Evolutionary conservation across 2,797 vertebrate species (phyloP).

Genomic region (Antennarius maculatus): DNA sequence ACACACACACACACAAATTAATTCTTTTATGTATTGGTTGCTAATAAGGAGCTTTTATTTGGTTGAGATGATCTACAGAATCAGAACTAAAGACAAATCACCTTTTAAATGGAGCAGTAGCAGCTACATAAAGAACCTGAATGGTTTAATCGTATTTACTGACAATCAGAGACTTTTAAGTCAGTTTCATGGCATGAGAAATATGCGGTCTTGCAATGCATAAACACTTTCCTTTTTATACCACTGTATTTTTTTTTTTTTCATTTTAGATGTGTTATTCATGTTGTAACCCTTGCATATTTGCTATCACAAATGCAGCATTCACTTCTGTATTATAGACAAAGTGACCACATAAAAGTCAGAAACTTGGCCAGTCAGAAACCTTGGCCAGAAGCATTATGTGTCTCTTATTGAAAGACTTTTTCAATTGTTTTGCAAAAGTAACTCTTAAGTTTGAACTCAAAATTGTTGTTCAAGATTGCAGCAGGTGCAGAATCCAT

Average conservation of each 20-base stretch:
- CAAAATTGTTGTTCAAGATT: not conserved
- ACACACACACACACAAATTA: not conserved
- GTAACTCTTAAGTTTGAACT: slow-evolving; percentile 1
- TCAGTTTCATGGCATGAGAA: not conserved
- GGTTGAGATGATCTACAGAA: slow-evolving; percentile 10
- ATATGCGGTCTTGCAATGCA: no score
- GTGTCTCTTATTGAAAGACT: slow-evolving; percentile 10
- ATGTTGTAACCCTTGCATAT: not conserved
- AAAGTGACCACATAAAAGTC: not conserved
- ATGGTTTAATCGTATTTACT: slow-evolving; percentile 1
- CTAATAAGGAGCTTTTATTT: not conserved
- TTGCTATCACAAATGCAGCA: slow-evolving; percentile 15
- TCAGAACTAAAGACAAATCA: slow-evolving; percentile 11
- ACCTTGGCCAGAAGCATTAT: not conserved
- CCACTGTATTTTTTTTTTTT: not conserved
- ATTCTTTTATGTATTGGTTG: not conserved
- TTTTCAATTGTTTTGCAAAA: slow-evolving; percentile 3
- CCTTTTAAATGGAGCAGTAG: slow-evolving; percentile 12
- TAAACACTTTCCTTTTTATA: not conserved
- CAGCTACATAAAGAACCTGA: slow-evolving; percentile 6
- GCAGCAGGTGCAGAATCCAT: not conserved
- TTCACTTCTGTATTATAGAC: slow-evolving; percentile 12
- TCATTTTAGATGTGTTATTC: not conserved
- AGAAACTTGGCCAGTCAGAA: slow-evolving; percentile 7
- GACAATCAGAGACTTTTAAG: not conserved